Evolutionary conservation across 2,797 vertebrate genomes (phyloP), one percentile per base, ranked within the genome.

Genomic region (Lacerta bilineata): DNA sequence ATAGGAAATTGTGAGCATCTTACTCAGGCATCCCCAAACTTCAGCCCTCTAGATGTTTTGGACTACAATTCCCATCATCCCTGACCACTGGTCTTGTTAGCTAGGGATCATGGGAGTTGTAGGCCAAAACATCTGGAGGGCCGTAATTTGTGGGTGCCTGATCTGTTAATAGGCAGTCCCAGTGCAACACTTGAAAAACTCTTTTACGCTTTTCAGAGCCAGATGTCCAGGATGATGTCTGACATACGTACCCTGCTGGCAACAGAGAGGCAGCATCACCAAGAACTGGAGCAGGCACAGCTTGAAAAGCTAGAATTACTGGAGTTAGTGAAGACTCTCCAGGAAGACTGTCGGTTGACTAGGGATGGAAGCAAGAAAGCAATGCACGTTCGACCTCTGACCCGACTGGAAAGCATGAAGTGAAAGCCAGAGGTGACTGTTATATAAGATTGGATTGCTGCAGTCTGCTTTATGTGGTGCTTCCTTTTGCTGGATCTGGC

Each of bases 231-330:
- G 7, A 93, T 98, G 94, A 97, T 98, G 97, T 97, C 97, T 6
- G 98, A 98, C 41, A 95, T 98, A 4, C 96, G 96, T 3, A 97
- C 97, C 4, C 96, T 99, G 89, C 93, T 98, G 90, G 97, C 96
- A 82, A 97, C 97, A 0, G 98, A 98, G 94, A 97, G 98, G 3
- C 97, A 97, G 74, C 98, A 98, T 86, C 97, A 97, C 0, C 98
- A 98, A 81, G 98, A 98, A 89, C 93, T 98, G 93, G 98, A 98
- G 72, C 98, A 98, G 87, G 97, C 96, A 1, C 97, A 98, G 94
- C 95, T 98, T 87, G 98, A 98, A 90, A 98, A 98, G 85, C 96
- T 95, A 29, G 98, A 98, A 84, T 91, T 98, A 46, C 78, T 98
- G 95, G 98, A 98, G 95, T 96, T 98, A 78, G 96, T 98, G 90